Conservation (phyloP, 1,140 invertebrate genomes). For the Stegodyphus mimosarum region DNA sequence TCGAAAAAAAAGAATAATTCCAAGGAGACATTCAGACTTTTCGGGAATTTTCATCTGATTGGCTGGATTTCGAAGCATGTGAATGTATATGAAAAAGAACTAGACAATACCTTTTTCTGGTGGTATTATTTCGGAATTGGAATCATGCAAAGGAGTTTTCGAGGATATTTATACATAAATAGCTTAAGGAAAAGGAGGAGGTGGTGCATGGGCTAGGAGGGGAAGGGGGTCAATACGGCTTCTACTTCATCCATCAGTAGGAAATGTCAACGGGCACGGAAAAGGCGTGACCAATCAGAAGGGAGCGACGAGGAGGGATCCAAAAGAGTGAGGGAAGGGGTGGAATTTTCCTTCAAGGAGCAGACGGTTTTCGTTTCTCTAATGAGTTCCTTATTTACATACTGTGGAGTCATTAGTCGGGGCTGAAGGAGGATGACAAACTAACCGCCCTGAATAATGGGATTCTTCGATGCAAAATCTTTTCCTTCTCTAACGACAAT, state of each 20-base stretch:
- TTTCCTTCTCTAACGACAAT: slow-evolving; percentile 42
- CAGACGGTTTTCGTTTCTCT: slow-evolving; percentile 60
- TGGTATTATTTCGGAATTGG: slow-evolving; percentile 42
- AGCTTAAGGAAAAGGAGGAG: slow-evolving; percentile 8
- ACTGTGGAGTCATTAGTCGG: slow-evolving; percentile 56
- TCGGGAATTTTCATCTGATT: neutral
- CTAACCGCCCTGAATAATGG: slow-evolving; percentile 57
- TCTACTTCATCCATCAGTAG: slow-evolving; percentile 58
- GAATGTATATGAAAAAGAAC: neutral
- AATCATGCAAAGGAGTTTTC: slow-evolving; percentile 53
- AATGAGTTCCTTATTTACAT: slow-evolving; percentile 61
- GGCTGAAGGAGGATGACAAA: slow-evolving; percentile 49
- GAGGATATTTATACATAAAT: slow-evolving; percentile 60
- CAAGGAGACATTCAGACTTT: no score
- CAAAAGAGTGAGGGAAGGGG: slow-evolving; percentile 28
- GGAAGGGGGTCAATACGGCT: slow-evolving; percentile 27
- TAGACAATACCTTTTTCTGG: neutral
- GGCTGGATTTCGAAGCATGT: neutral
- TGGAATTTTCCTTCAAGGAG: slow-evolving; percentile 27
- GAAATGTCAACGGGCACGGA: slow-evolving; percentile 59
- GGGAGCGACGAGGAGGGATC: slow-evolving; percentile 24
- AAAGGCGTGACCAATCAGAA: slow-evolving; percentile 61
- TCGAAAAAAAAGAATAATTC: neutral
- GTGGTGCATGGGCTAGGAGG: neutral
- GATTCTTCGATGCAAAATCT: slow-evolving; percentile 52